Evolutionary conservation across 2,113 vertebrate genomes (phyloP).

Genomic region (Gopherus evgoodei): DNA sequence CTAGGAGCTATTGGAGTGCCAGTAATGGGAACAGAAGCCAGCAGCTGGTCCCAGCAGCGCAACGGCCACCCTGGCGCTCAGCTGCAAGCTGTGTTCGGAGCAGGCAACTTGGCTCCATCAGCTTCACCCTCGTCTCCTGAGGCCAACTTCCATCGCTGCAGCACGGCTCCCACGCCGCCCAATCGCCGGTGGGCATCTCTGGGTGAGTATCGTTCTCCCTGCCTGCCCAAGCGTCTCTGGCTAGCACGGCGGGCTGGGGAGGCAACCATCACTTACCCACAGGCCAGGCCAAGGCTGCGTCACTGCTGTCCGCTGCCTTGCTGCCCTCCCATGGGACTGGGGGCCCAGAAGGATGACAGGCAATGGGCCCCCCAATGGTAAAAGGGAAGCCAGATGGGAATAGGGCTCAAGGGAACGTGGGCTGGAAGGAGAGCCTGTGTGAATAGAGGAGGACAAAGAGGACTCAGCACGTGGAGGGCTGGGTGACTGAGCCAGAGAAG

Average conservation of each 20-base stretch:
- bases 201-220: neutral
- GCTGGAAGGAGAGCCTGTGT: neutral
- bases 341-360: no score
- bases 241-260: neutral
- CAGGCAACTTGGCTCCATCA: neutral
- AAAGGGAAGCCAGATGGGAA: neutral
- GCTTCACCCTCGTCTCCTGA: neutral
- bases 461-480: neutral
- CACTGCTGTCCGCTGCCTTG: neutral
- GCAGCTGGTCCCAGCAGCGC: neutral
- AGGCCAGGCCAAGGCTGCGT: neutral
- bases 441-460: neutral
- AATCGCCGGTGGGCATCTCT: neutral
- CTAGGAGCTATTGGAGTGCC: neutral
- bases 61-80: neutral
- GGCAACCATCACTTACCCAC: neutral
- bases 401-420: neutral
- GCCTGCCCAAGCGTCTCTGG: neutral
- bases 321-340: neutral
- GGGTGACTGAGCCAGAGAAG: neutral
- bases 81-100: neutral
- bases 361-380: neutral
- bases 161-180: neutral
- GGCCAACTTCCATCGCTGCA: neutral
- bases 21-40: no score